Evolutionary conservation across 2,113 vertebrate species (phyloP), one percentile per base, ranked within the genome.

Genomic region (Peromyscus leucopus): DNA sequence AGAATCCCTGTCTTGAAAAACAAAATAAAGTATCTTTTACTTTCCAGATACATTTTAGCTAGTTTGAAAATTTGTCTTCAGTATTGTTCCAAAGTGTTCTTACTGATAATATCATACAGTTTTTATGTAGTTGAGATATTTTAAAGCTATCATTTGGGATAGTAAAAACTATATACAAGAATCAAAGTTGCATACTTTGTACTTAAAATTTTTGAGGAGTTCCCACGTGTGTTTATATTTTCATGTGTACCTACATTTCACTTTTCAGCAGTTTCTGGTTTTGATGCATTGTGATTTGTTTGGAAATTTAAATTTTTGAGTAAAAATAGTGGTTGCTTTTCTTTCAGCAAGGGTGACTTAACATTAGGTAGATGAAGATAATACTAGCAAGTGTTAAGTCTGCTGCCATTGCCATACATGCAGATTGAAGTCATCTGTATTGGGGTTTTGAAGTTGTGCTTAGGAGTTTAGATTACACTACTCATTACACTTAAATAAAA

Each of bases 231-330:
- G 24, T 84, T 12, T 51, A 28, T 85, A 3, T 48, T 42, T 36
- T 1, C n/a, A 24, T 91, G 39, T 90, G 5, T 72, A 8, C 87
- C 11, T 59, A n/a, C 31, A 72, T 89, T 75, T 72, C 5, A n/a
- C 2, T 74, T 65, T 61, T 85, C 7, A 76, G 2, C 74, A 69
- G 26, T 72, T 92, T 79, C 31, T 95, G 72, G 71, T 78, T 92
- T 93, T 95, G 39, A 7, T 46, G 36, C 0, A 65, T 87, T 84
- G 15, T 84, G 26, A 92, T 85, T 79, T 93, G 13, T 88, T 24
- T 93, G 42, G 13, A 48, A 94, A 63, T 96, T 96, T 31, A 80
- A 95, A 83, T 42, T 90, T 95, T 88, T 83, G 57, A 85, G 4
- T 55, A 83, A 89, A 31, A 79, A 89, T 75, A 22, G 39, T 94